A percentile compares a stretch with the other conserved stretches of the same genome.
Evolutionary conservation across 2,888 invertebrate genomes (phyloP).

Genomic region (Piscicola geometra): DNA sequence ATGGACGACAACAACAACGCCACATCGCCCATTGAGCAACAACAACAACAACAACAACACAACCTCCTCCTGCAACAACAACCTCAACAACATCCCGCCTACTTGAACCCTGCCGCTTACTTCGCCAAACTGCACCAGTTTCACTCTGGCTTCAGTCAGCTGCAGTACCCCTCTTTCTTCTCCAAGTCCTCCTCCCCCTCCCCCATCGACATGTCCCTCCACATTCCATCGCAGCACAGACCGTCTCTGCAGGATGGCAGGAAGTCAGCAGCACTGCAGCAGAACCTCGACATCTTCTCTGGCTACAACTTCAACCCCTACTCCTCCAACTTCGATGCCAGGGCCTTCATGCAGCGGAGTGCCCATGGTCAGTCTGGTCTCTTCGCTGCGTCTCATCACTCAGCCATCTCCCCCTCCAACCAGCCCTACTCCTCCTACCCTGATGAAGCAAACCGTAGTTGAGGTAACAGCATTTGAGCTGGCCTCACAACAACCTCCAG

Average conservation of each 20-base stretch:
- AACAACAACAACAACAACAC: no score
- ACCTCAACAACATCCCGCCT: conserved; percentile 26
- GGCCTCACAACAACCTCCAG: no score
- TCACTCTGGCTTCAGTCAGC: conserved; percentile 24
- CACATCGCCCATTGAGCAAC: not conserved
- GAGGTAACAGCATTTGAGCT: no score
- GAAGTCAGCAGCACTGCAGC: not conserved
- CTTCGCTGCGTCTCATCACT: not conserved
- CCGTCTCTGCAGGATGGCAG: not conserved
- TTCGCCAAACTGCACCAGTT: conserved; percentile 27
- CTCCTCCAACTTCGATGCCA: not conserved
- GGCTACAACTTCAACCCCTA: not conserved
- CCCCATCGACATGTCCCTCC: conserved; percentile 31
- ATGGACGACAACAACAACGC: not conserved
- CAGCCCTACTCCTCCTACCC: not conserved
- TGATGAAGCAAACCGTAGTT: not conserved
- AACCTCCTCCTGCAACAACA: conserved; percentile 26
- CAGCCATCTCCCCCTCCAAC: not conserved
- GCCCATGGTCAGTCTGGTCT: not conserved
- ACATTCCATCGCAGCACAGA: conserved; percentile 13
- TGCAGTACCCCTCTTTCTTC: conserved; percentile 23
- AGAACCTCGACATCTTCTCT: not conserved
- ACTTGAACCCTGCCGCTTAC: conserved; percentile 32
- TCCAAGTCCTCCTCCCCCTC: conserved; percentile 5
- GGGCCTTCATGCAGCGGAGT: not conserved